A percentile compares a stretch with the other conserved stretches of the same genome.
These are phyloP conservation scores for Paratrypauchen microcephalus DNA, from an alignment of 2,797 vertebrate species.

Conservation along the genomic window DNA sequence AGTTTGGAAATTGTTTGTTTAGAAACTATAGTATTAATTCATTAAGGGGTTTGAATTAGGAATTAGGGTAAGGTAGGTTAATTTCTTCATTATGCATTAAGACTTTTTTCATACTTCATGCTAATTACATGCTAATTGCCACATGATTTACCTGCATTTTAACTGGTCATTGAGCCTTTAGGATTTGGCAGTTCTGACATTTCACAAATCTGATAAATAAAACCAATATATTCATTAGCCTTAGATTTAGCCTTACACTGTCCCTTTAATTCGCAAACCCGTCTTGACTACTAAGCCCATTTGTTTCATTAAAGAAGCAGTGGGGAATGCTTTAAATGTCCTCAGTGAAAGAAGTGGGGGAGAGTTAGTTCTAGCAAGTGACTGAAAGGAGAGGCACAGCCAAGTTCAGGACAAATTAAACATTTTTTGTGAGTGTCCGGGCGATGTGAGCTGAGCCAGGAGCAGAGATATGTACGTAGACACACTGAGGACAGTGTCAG, in stretches of 20 bases:
- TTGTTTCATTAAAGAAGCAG: conserved; percentile 42
- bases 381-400: conserved; percentile 39
- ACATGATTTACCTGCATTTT: background rate
- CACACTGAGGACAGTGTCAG: conserved; percentile 16
- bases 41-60: no score
- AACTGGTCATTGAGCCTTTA: background rate
- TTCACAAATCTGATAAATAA: background rate
- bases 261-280: background rate
- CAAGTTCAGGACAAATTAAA: conserved; percentile 66
- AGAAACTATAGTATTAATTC: no score
- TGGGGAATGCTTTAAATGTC: conserved; percentile 57
- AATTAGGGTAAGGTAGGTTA: no score
- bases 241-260: background rate
- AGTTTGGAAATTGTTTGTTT: no score
- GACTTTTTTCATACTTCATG: no score
- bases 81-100: no score
- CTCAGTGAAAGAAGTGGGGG: conserved; percentile 57
- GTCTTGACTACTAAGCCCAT: conserved; percentile 50
- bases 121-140: no score
- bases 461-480: conserved; percentile 40
- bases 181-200: background rate
- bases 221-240: background rate
- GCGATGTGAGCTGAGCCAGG: conserved; percentile 33
- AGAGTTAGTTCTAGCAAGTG: conserved; percentile 46
- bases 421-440: conserved; percentile 52